Evolutionary conservation across 2,797 vertebrate genomes (phyloP), one percentile per base, ranked within the genome.

Genomic region (Cyclopterus lumpus): DNA sequence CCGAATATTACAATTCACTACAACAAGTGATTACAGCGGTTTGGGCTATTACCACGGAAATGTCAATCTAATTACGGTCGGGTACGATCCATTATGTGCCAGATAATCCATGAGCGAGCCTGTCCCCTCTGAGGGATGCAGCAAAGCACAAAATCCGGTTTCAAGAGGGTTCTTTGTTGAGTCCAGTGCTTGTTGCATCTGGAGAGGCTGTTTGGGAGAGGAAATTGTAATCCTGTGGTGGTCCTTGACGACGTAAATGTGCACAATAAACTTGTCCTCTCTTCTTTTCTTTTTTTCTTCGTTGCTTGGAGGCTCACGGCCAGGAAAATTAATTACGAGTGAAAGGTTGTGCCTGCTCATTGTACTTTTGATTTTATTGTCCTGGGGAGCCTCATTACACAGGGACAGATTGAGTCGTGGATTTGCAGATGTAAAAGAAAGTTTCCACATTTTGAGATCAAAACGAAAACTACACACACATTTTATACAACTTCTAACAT

Each of bases 21-120:
- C 81, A 89, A 84, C 86, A 77, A 77, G 80, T 89, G 86, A 81
- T 89, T 91, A 86, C 58, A 65, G 71, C 76, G 84, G 79, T 84
- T 82, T 71, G 75, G 68, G 77, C 84, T 84, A 85, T 93, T 88
- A 87, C 83, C 80, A 71, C 57, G 42, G 26, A 93, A 93, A 92
- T 93, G 89, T 87, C 90, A 93, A 78, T 91, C 81, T 91, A 93
- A 94, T 94, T 93, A 93, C 67, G 44, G 61, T 40, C 16, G 59
- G 71, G 76, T 69, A 77, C 62, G 71, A 83, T 63, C 64, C 84
- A 91, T 92, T 91, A 89, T 84, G 49, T 75, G 73, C 62, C 70
- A 84, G 85, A 83, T 89, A 77, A 81, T 83, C 79, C 80, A 70
- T 68, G 77, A 85, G 84, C 28, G 34, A 76, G 72, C 57, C 67